phyloP scores from a whole-genome alignment of 2,113 vertebrate genomes.

The Marmota flaviventris region DNA sequence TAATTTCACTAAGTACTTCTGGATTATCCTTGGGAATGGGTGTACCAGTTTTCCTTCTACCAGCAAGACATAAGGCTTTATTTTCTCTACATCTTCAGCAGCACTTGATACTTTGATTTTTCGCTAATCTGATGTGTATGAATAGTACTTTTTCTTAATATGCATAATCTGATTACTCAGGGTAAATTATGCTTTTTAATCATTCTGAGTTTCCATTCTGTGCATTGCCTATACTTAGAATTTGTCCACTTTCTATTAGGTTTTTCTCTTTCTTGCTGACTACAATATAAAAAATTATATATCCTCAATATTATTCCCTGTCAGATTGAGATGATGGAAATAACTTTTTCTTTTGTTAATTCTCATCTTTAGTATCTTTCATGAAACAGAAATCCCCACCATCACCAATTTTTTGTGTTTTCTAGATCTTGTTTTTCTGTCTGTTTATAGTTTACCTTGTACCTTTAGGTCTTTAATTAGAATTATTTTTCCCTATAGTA shows the following conservation, averaged over 20 bases:
- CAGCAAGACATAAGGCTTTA: not conserved
- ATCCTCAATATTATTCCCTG: not conserved
- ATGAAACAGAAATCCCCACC: not conserved
- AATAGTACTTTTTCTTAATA: slow-evolving; percentile 36
- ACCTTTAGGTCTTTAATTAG: slow-evolving; percentile 1
- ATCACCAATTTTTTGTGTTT: not conserved
- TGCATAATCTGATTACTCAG: slow-evolving; percentile 6
- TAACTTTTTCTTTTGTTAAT: slow-evolving; percentile 29
- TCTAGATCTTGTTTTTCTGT: not conserved
- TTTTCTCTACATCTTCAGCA: not conserved
- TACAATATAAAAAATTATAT: not conserved
- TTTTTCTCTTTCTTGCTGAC: slow-evolving; percentile 23
- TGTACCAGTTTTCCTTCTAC: not conserved
- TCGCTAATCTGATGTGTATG: not conserved
- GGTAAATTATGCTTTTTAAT: not conserved
- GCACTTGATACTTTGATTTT: slow-evolving; percentile 11
- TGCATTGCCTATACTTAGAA: not conserved
- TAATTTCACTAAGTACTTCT: slow-evolving; percentile 23
- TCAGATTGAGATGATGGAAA: not conserved
- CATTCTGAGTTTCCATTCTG: not conserved
- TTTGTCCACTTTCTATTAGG: not conserved
- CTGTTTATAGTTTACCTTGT: slow-evolving; percentile 15
- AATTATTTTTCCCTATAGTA: not conserved
- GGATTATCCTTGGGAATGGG: not conserved
- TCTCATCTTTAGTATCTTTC: not conserved